A percentile compares a stretch with the other conserved stretches of the same genome.
phyloP scores from a whole-genome alignment of 2,113 vertebrate genomes.

The Bufo bufo region DNA sequence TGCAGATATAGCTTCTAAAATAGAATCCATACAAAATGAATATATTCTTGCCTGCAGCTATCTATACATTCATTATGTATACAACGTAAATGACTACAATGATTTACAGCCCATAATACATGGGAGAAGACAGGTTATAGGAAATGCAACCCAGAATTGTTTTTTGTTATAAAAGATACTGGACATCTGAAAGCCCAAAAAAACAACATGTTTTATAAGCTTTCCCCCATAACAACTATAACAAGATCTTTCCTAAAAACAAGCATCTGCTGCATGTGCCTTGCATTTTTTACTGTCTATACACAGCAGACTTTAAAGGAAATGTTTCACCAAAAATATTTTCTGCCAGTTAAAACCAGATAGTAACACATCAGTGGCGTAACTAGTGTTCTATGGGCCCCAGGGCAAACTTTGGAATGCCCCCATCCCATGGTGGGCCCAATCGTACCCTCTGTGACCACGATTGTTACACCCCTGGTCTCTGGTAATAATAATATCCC shows the following conservation, averaged over 20 bases:
- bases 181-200: not conserved
- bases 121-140: not conserved
- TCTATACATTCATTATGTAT: conserved; percentile 17
- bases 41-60: not conserved
- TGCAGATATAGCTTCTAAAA: not conserved
- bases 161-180: not conserved
- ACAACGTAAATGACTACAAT: conserved; percentile 9
- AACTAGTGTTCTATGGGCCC: no score
- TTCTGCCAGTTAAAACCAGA: no score
- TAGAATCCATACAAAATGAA: not conserved
- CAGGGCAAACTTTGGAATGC: no score
- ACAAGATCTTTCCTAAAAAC: not conserved
- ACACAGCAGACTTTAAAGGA: not conserved
- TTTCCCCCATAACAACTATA: not conserved
- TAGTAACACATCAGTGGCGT: no score
- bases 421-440: no score
- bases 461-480: no score
- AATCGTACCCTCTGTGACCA: no score
- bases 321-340: no score
- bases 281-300: conserved; percentile 9
- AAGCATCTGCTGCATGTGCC: not conserved
- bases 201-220: conserved; percentile 19
- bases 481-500: no score
- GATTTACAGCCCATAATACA: conserved; percentile 5
- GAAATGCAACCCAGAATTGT: not conserved